Percentiles rank a stretch among this genome's conserved stretches.
phyloP scores from a whole-genome alignment of 2,888 invertebrate genomes.

The Amiota mariae region DNA sequence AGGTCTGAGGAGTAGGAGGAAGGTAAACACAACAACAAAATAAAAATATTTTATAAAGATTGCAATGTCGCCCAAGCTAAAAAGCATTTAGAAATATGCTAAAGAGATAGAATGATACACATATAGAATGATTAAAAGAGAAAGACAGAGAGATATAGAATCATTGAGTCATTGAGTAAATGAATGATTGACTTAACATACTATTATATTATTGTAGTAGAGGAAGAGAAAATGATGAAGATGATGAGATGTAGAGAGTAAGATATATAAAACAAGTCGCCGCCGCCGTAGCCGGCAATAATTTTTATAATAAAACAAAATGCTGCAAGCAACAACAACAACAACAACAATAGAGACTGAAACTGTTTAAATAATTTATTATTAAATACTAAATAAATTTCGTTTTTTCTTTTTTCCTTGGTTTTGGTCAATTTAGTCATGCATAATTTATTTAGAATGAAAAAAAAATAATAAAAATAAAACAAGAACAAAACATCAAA shows the following conservation, averaged over 20 bases:
- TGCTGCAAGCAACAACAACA: no score
- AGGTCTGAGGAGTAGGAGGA: no score
- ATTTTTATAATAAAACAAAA: slow-evolving; percentile 11
- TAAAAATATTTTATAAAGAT: not conserved
- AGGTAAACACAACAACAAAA: not conserved
- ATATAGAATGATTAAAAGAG: no score
- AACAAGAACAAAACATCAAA: slow-evolving; percentile 13
- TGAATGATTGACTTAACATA: no score
- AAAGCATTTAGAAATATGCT: not conserved
- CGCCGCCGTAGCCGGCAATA: not conserved
- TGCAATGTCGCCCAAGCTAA: no score
- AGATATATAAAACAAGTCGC: not conserved
- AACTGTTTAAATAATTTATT: slow-evolving; percentile 60
- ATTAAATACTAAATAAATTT: slow-evolving; percentile 32
- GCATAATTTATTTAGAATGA: not conserved
- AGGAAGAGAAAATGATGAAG: no score
- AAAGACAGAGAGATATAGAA: no score
- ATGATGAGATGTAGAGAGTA: not conserved
- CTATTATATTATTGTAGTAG: no score
- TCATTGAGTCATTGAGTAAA: no score
- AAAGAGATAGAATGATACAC: not conserved
- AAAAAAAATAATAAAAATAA: not conserved
- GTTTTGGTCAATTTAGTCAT: slow-evolving; percentile 30
- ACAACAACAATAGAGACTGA: slow-evolving; percentile 31
- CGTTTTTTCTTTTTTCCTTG: slow-evolving; percentile 22